phyloP scores from a whole-genome alignment of 2,113 vertebrate genomes.

The Atherinomorus stipes region DNA sequence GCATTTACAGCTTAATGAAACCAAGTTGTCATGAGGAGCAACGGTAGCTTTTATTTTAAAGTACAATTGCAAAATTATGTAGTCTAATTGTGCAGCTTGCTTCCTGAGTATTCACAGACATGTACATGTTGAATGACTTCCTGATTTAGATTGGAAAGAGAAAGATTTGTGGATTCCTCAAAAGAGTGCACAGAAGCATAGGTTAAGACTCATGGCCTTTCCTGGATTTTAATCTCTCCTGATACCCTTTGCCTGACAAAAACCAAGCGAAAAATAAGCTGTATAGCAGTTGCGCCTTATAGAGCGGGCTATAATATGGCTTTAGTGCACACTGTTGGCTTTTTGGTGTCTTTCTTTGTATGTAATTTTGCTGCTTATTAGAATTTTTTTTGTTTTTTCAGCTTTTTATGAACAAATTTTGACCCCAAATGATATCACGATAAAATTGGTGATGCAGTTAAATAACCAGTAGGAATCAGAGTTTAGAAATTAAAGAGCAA shows the following conservation, averaged over 20 bases:
- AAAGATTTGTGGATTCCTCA: not conserved
- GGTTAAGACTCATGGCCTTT: not conserved
- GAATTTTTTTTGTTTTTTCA: no score
- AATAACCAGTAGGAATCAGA: not conserved
- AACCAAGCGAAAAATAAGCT: not conserved
- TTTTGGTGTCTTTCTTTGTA: no score
- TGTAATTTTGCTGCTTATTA: no score
- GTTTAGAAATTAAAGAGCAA: no score
- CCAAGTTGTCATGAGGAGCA: not conserved
- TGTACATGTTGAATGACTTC: no score
- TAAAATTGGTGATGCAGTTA: not conserved
- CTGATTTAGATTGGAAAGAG: not conserved
- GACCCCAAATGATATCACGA: no score
- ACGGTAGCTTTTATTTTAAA: not conserved
- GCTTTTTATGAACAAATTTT: no score
- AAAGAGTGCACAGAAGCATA: not conserved
- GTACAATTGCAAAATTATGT: not conserved
- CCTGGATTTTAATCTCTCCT: slow-evolving; percentile 1
- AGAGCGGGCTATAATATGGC: not conserved
- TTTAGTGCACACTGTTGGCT: no score
- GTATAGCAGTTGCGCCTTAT: not conserved
- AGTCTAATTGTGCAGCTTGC: not conserved
- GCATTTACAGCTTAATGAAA: no score
- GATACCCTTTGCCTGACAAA: not conserved
- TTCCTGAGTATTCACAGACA: no score